Evolutionary conservation across 2,888 invertebrate genomes (phyloP), one percentile per base, ranked within the genome.

Genomic region (Galerucella calmariensis): DNA sequence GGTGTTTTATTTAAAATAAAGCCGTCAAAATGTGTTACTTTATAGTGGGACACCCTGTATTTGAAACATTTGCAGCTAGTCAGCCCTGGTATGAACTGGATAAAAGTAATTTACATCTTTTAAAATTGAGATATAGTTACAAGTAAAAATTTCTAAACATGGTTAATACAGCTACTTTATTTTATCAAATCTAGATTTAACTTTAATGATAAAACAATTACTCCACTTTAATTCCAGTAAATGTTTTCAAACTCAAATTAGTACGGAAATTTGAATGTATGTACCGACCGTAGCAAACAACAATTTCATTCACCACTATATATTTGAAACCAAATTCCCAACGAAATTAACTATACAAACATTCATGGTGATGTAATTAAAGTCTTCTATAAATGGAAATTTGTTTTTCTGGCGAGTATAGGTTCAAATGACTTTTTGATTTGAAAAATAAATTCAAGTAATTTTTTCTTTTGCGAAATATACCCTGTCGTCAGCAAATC

Each of bases 201-300:
- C 27, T 27, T 2, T n/a, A n/a, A n/a, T n/a, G 2, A 27, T 27
- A 27, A 27, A 27, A 2, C 2, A 27, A 1, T 1, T 27, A 27
- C 27, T 27, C 27, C 27, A 27, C 27, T 27, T 0, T 27, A 27
- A 0, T 1, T 48, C 11, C 48, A 48, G 12, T 48, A 12, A 44
- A 24, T 16, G 41, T 67, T 69, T 24, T 66, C 69, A n/a, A 48
- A 20, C 48, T 12, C 12, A 48, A 48, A 48, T 48, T 48, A 48
- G 12, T 48, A 12, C 10, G 10, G 12, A 48, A 27, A 27, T 27
- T 27, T 27, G 27, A 27, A 27, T 27, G 2, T 48, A 48, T 12
- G 4, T 12, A 48, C 11, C 12, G 12, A 12, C 12, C 12, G 48
- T 48, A 48, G 12, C 11, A 12, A 11, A 12, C 48, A 48, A 48